phyloP scores from a whole-genome alignment of 2,888 invertebrate genomes.

The Aelia acuminata region DNA sequence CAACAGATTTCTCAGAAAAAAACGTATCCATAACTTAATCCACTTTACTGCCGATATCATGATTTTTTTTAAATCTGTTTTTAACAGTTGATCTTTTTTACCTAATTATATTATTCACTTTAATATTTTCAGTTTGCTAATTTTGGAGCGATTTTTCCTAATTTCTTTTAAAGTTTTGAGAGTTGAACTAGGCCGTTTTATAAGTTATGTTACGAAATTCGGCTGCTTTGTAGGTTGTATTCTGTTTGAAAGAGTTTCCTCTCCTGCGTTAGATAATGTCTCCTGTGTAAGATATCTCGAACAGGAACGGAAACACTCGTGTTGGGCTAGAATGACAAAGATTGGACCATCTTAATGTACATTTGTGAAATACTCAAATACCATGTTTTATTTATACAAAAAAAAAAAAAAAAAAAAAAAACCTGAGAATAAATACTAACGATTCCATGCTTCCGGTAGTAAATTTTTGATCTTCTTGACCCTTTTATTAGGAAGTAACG shows the following conservation, averaged over 20 bases:
- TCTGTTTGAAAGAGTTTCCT: neutral
- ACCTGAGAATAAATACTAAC: neutral
- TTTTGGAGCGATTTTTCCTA: too few relatives aligned
- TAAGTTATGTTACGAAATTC: too few relatives aligned
- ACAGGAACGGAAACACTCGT: neutral
- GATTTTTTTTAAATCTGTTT: too few relatives aligned
- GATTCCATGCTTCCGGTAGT: neutral
- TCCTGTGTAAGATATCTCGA: neutral
- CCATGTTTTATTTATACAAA: neutral
- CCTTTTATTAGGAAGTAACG: neutral
- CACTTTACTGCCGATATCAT: too few relatives aligned
- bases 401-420: neutral
- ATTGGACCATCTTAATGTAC: neutral
- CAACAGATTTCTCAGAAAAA: too few relatives aligned
- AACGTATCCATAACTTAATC: too few relatives aligned
- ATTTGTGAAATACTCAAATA: neutral
- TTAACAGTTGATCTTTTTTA: too few relatives aligned
- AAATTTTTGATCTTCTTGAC: neutral
- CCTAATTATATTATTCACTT: too few relatives aligned
- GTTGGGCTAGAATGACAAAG: neutral
- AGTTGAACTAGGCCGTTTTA: too few relatives aligned
- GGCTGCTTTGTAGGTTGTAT: neutral
- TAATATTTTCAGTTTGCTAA: too few relatives aligned
- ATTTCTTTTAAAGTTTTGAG: too few relatives aligned
- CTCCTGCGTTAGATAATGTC: slow-evolving; percentile 11